phyloP scores from a whole-genome alignment of 2,888 invertebrate genomes.

The Drosophila atroscutellata region DNA sequence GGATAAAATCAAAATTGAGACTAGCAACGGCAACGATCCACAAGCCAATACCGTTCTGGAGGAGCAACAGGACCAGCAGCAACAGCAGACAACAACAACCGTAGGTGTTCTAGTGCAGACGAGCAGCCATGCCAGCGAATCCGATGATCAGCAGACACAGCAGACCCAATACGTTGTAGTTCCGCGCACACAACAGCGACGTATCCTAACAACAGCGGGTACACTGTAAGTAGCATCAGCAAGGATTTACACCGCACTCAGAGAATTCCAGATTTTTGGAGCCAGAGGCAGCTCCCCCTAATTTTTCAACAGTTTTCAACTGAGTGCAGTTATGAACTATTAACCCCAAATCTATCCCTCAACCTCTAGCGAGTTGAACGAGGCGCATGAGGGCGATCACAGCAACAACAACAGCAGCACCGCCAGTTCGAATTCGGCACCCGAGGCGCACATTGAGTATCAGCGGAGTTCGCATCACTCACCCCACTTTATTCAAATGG shows the following conservation, averaged over 20 bases:
- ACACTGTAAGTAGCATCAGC: slow-evolving; percentile 79
- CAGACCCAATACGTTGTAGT: slow-evolving; percentile 59
- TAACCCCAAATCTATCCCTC: neutral
- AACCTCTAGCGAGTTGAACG: slow-evolving; percentile 77
- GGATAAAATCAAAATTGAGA: slow-evolving; percentile 80
- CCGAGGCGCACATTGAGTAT: slow-evolving; percentile 72
- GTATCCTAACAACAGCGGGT: slow-evolving; percentile 85
- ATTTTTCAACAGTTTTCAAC: neutral
- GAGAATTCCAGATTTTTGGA: neutral
- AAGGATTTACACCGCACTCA: neutral
- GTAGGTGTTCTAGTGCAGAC: slow-evolving; percentile 71
- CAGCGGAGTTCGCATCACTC: slow-evolving; percentile 76
- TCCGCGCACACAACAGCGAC: slow-evolving; percentile 78
- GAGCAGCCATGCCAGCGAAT: slow-evolving; percentile 50
- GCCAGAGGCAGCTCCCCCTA: neutral
- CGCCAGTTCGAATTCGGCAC: slow-evolving; percentile 61
- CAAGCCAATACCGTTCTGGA: slow-evolving; percentile 57
- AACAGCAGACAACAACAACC: slow-evolving; percentile 63
- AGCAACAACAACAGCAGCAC: slow-evolving; percentile 64
- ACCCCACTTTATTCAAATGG: slow-evolving; percentile 82
- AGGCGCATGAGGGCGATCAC: slow-evolving; percentile 78
- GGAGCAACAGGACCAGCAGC: slow-evolving; percentile 70
- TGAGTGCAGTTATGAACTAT: neutral
- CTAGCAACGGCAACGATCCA: slow-evolving; percentile 68
- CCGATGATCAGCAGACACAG: slow-evolving; percentile 59